phyloP scores from a whole-genome alignment of 2,113 vertebrate species.

The Lutjanus erythropterus region DNA sequence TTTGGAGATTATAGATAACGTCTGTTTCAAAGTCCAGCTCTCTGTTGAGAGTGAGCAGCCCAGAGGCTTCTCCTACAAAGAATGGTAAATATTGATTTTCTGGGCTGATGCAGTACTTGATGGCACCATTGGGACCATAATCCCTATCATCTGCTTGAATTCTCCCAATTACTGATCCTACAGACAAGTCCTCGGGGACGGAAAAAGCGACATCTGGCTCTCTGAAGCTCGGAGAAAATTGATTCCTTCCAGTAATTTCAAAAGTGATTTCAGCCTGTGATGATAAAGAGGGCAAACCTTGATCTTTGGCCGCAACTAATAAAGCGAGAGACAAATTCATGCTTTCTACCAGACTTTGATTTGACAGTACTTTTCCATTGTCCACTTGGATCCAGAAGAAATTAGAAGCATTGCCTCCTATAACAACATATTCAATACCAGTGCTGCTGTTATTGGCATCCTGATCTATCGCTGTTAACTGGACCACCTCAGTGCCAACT shows the following conservation, averaged over 20 bases:
- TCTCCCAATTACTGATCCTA: conserved; percentile 81
- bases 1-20: conserved; percentile 61
- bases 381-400: conserved; percentile 77
- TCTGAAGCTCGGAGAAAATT: conserved; percentile 77
- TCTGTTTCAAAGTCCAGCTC: conserved; percentile 81
- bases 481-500: conserved; percentile 75
- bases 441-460: conserved; percentile 65
- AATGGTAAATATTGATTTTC: conserved; percentile 71
- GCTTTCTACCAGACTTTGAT: conserved; percentile 58
- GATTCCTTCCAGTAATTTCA: conserved; percentile 79
- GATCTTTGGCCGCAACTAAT: conserved; percentile 76
- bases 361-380: conserved; percentile 76
- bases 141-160: conserved; percentile 82
- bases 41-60: conserved; percentile 76
- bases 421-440: conserved; percentile 70
- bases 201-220: conserved; percentile 66
- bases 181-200: conserved; percentile 81
- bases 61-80: conserved; percentile 75
- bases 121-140: conserved; percentile 77
- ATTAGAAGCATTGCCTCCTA: conserved; percentile 81
- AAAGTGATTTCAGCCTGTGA: conserved; percentile 75
- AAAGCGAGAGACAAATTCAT: conserved; percentile 65
- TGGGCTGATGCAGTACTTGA: conserved; percentile 72
- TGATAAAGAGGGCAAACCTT: conserved; percentile 75
- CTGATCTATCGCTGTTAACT: conserved; percentile 78